These are phyloP conservation scores for Steinernema khuongi DNA, from an alignment of 1,140 invertebrate genomes.

Conservation along the genomic window DNA sequence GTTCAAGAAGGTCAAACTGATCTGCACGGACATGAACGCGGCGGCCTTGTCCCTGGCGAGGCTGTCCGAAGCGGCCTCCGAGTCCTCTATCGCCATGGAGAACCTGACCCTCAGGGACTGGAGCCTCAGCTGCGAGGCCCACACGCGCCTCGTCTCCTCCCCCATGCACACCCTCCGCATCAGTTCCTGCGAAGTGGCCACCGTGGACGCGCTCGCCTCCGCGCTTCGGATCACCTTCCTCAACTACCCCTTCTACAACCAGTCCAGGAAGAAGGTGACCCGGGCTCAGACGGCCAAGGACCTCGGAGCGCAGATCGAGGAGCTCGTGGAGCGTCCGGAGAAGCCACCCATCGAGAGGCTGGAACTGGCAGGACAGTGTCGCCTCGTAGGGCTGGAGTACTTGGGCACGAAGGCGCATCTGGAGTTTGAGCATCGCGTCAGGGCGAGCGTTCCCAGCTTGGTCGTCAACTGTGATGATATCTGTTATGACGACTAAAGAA, in stretches of 20 bases:
- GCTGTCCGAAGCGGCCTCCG: slow-evolving; percentile 20
- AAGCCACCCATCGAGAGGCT: slow-evolving; percentile 24
- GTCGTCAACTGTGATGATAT: slow-evolving; percentile 71
- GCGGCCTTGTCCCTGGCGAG: slow-evolving; percentile 24
- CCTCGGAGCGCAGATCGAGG: neutral
- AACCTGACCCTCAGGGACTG: slow-evolving; percentile 38
- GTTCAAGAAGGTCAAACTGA: slow-evolving; percentile 32
- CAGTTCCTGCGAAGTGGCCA: slow-evolving; percentile 29
- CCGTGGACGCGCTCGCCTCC: slow-evolving; percentile 26
- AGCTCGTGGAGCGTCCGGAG: slow-evolving; percentile 27
- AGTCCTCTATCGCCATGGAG: slow-evolving; percentile 27
- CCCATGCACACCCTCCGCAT: slow-evolving; percentile 33
- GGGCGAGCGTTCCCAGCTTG: slow-evolving; percentile 21
- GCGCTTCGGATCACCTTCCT: slow-evolving; percentile 26
- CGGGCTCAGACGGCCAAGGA: slow-evolving; percentile 20
- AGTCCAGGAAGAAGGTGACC: slow-evolving; percentile 26
- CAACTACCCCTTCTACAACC: slow-evolving; percentile 14
- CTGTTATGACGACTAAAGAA: slow-evolving; percentile 67
- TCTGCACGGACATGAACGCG: slow-evolving; percentile 32
- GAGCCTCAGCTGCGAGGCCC: slow-evolving; percentile 27
- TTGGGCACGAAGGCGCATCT: slow-evolving; percentile 30
- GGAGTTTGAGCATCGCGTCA: slow-evolving; percentile 27
- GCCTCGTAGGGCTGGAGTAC: slow-evolving; percentile 31
- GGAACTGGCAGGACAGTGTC: slow-evolving; percentile 33
- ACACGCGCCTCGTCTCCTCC: slow-evolving; percentile 17